Evolutionary conservation across 1,140 invertebrate species (phyloP), one percentile per base, ranked within the genome.

Genomic region (Bombus haemorrhoidalis): DNA sequence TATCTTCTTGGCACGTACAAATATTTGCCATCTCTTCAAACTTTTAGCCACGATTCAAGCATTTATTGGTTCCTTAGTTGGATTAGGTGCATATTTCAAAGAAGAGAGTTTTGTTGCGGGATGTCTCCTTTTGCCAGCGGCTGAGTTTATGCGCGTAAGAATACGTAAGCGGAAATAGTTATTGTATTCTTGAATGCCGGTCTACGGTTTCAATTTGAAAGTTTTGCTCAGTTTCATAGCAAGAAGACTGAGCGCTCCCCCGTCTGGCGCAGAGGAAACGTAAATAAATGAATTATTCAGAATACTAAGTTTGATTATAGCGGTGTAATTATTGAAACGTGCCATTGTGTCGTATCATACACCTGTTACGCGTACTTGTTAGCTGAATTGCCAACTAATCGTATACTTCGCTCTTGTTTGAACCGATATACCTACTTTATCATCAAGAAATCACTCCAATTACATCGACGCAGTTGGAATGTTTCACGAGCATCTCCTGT

Each of bases 271-370:
- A 1, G 28, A n/a, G 59, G 22, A 3, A 59, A 53, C 37, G 66
- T 59, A 83, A 83, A 83, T 83, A 83, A 69, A 71, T 72, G 75
- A 84, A 84, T 72, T 84, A 79, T 84, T 79, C 82, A 72, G 10
- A 57, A 62, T 22, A 34, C 43, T 18, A 22, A 22, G 53, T 71
- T 84, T 84, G 75, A 84, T 84, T 43, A 71, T 43, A 5, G 13
- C 6, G 32, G 47, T 9, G 22, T 47, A 84, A 79, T 84, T 68
- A 84, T 79, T 84, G 64, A 79, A 84, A 47, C 76, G 37, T 15
- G 37, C 25, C 18, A 59, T 71, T 78, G 47, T 37, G n/a, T 25
- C 41, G 18, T 25, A 37, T 79, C 71, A 37, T 43, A 32, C 37
- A 71, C 59, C 43, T 43, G 18, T 69, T 34, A 59, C 22, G 12